Evolutionary conservation across 2,888 invertebrate genomes (phyloP).

Genomic region (Drosophila barbarae): DNA sequence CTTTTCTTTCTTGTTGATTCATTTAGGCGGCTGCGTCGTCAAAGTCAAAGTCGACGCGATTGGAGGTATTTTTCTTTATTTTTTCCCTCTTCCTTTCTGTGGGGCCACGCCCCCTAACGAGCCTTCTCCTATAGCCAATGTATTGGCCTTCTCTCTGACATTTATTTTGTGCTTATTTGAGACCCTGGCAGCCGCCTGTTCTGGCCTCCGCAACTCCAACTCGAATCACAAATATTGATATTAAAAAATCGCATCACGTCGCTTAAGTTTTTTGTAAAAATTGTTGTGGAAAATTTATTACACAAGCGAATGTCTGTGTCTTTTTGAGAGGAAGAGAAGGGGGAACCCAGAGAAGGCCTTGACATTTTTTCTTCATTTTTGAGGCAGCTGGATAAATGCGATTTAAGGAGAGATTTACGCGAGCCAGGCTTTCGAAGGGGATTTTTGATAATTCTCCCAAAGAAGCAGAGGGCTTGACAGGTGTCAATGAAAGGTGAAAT

Average conservation of each 20-base stretch:
- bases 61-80: conserved; percentile 46
- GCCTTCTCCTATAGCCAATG: conserved; percentile 26
- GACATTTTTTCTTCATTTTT: conserved; percentile 18
- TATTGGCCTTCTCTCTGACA: conserved; percentile 67
- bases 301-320: conserved; percentile 34
- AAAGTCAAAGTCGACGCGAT: conserved; percentile 56
- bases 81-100: conserved; percentile 29
- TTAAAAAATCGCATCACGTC: conserved; percentile 76
- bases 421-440: conserved; percentile 18
- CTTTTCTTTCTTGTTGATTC: conserved; percentile 39
- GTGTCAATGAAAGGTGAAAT: conserved; percentile 34
- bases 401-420: conserved; percentile 50
- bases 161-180: conserved; percentile 72
- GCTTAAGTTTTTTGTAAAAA: conserved; percentile 71
- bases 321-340: conserved; percentile 2
- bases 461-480: conserved; percentile 29
- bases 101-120: conserved; percentile 38
- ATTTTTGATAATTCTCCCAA: conserved; percentile 23
- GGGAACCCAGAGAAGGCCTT: background rate
- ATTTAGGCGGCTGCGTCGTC: conserved; percentile 53
- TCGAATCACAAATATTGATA: conserved; percentile 67
- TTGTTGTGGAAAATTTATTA: conserved; percentile 73
- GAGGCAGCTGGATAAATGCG: conserved; percentile 61
- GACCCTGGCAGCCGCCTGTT: conserved; percentile 47
- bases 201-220: conserved; percentile 15